Evolutionary conservation across 2,113 vertebrate genomes (phyloP).

Genomic region (Suricata suricatta): DNA sequence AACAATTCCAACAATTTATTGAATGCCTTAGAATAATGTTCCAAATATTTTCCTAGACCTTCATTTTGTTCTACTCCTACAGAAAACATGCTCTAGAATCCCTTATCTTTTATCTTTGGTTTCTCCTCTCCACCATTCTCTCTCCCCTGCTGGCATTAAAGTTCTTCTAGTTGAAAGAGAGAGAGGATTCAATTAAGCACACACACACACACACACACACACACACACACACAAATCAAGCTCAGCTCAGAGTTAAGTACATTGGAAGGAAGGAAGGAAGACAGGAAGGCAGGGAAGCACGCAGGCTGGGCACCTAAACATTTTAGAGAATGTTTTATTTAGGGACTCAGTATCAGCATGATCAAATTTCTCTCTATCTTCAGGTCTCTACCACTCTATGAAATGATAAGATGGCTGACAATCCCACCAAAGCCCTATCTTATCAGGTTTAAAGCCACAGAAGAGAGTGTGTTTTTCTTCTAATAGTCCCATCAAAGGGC

Average conservation of each 20-base stretch:
- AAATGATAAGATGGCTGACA: neutral
- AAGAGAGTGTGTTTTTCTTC: neutral
- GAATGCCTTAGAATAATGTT: neutral
- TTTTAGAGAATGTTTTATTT: neutral
- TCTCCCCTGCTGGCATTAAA: neutral
- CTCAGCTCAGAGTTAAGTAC: neutral
- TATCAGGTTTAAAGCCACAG: neutral
- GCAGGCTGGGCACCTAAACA: neutral
- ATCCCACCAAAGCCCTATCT: neutral
- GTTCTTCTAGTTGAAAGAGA: neutral
- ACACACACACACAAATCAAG: neutral
- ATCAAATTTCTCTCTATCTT: neutral
- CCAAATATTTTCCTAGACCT: neutral
- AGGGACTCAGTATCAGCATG: neutral
- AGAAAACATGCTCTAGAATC: neutral
- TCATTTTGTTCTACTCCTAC: slow-evolving; percentile 38
- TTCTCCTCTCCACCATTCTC: neutral
- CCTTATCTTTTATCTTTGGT: neutral
- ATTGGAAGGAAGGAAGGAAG: neutral
- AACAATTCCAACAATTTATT: neutral
- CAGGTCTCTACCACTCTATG: neutral
- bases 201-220: neutral
- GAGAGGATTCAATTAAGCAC: neutral
- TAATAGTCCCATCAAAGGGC: neutral
- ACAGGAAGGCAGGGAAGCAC: neutral